Evolutionary conservation across 1,140 invertebrate genomes (phyloP).

Genomic region (Drosophila nigrodunni): DNA sequence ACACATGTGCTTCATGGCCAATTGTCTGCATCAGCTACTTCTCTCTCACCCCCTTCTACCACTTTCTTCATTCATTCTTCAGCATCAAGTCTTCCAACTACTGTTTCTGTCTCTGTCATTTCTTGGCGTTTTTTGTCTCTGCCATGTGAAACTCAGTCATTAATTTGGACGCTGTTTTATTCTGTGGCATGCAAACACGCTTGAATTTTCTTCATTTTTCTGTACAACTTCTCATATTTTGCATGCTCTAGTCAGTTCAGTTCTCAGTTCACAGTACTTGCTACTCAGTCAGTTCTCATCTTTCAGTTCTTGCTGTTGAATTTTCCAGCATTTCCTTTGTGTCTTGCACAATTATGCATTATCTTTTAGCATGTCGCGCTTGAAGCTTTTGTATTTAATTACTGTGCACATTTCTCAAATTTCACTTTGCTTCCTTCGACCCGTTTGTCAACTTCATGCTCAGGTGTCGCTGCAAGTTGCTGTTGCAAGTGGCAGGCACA

Average conservation of each 20-base stretch:
- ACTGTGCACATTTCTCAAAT: slow-evolving; percentile 79
- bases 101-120: slow-evolving; percentile 14
- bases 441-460: slow-evolving; percentile 27
- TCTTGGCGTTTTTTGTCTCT: background rate
- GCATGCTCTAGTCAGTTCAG: slow-evolving; percentile 43
- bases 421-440: slow-evolving; percentile 41
- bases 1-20: slow-evolving; percentile 64
- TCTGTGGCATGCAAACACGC: slow-evolving; percentile 47
- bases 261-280: slow-evolving; percentile 7
- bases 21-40: slow-evolving; percentile 54
- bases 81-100: background rate
- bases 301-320: slow-evolving; percentile 26
- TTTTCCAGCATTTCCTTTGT: slow-evolving; percentile 70
- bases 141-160: slow-evolving; percentile 77
- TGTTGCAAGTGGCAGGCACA: slow-evolving; percentile 25
- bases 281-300: slow-evolving; percentile 22
- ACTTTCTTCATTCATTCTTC: slow-evolving; percentile 27
- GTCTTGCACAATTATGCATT: slow-evolving; percentile 61
- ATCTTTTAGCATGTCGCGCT: slow-evolving; percentile 39
- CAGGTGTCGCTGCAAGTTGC: slow-evolving; percentile 54
- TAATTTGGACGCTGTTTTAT: slow-evolving; percentile 75
- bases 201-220: slow-evolving; percentile 53
- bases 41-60: background rate
- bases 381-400: slow-evolving; percentile 75
- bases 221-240: slow-evolving; percentile 61